These are phyloP conservation scores for Lates calcarifer DNA, from an alignment of 2,113 vertebrate genomes.

Conservation along the genomic window DNA sequence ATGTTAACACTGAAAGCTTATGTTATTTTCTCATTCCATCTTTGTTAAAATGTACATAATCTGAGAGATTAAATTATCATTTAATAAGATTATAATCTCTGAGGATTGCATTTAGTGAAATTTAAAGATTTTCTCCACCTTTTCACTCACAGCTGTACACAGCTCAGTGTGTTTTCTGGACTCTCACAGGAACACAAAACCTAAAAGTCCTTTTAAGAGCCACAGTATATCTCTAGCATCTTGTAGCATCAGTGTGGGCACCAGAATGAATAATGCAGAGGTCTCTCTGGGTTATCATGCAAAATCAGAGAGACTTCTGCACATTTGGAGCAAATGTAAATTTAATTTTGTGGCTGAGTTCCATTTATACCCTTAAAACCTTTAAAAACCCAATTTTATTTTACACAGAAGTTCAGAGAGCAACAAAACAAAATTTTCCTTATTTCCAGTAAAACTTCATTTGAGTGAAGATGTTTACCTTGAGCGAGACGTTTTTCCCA, in stretches of 20 bases:
- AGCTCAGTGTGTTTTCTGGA: no score
- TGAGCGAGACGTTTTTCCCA: constrained; percentile 96
- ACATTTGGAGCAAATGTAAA: not conserved
- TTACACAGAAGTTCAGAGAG: not conserved
- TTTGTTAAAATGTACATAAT: not conserved
- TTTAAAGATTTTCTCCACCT: no score
- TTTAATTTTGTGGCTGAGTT: not conserved
- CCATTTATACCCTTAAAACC: not conserved
- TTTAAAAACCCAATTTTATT: not conserved
- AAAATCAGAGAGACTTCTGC: not conserved
- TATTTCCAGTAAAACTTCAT: not conserved
- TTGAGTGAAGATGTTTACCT: constrained; percentile 81
- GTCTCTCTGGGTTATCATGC: not conserved
- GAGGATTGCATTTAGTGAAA: not conserved
- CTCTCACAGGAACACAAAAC: no score
- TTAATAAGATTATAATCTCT: not conserved
- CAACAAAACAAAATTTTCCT: no score
- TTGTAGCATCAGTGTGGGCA: not conserved
- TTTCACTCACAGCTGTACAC: no score
- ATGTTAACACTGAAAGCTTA: not conserved
- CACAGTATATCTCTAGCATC: not conserved
- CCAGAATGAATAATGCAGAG: not conserved
- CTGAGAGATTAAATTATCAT: not conserved
- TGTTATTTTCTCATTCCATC: not conserved
- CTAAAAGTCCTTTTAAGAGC: not conserved